Percentiles rank a stretch among this genome's conserved stretches.
phyloP scores from a whole-genome alignment of 2,113 vertebrate species.

The Otus sunia region DNA sequence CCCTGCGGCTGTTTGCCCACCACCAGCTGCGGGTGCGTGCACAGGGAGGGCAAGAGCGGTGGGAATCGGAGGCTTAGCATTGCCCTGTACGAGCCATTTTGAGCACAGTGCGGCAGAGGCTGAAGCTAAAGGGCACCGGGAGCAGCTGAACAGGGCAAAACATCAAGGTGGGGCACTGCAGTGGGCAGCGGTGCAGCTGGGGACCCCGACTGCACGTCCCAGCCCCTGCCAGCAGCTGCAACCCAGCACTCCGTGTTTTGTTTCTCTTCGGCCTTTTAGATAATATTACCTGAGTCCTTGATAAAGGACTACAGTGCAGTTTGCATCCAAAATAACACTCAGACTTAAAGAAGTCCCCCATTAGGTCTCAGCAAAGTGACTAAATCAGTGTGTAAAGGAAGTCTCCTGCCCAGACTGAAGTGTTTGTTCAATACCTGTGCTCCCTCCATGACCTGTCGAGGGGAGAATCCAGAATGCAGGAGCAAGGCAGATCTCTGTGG shows the following conservation, averaged over 20 bases:
- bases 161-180: rapidly evolving
- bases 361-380: background rate
- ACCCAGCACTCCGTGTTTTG: rapidly evolving
- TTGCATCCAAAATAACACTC: background rate
- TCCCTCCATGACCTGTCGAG: rapidly evolving
- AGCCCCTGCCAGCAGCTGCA: rapidly evolving
- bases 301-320: background rate
- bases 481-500: background rate
- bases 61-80: background rate
- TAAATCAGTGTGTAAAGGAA: background rate
- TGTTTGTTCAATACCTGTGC: background rate
- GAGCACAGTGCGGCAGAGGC: rapidly evolving
- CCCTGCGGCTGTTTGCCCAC: background rate
- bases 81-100: rapidly evolving
- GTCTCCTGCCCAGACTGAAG: background rate
- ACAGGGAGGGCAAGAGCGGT: rapidly evolving
- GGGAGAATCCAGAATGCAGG: background rate
- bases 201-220: rapidly evolving
- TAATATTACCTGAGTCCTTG: background rate
- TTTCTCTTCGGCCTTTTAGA: background rate
- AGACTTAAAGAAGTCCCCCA: background rate
- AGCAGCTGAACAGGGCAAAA: background rate
- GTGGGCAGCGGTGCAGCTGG: background rate
- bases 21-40: rapidly evolving
- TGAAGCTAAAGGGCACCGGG: rapidly evolving